phyloP scores from a whole-genome alignment of 1,140 invertebrate species.

The Oncopeltus fasciatus region DNA sequence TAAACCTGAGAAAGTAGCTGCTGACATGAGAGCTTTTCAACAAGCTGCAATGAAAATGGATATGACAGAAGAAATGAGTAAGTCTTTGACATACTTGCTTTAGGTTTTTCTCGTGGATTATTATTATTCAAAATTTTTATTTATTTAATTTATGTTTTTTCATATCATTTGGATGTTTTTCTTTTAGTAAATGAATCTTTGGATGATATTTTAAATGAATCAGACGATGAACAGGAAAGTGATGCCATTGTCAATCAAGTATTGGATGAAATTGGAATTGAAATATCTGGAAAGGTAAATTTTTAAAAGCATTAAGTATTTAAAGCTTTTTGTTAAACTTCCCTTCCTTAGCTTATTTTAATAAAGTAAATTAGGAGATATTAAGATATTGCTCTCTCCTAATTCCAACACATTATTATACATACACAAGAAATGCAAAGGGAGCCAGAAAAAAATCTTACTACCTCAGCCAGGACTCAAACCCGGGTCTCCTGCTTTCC shows the following conservation, averaged over 20 bases:
- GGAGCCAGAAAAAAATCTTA: too few relatives aligned
- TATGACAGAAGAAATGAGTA: constrained; percentile 91
- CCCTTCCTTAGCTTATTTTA: neutral
- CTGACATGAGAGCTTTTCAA: constrained; percentile 67
- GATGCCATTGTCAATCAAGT: constrained; percentile 76
- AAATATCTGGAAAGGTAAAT: constrained; percentile 73
- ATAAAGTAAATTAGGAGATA: neutral
- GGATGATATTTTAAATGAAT: constrained; percentile 77
- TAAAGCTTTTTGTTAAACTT: neutral
- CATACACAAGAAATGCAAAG: too few relatives aligned
- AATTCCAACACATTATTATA: too few relatives aligned
- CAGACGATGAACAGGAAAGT: constrained; percentile 78
- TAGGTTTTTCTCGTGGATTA: neutral
- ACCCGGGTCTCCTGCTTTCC: too few relatives aligned
- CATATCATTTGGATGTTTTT: too few relatives aligned
- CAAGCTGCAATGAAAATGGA: constrained; percentile 74
- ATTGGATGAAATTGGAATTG: constrained; percentile 90
- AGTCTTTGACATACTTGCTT: constrained; percentile 27
- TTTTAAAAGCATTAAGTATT: neutral
- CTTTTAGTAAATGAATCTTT: constrained; percentile 73
- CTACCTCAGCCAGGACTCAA: too few relatives aligned
- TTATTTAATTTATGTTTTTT: too few relatives aligned
- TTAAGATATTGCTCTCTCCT: neutral
- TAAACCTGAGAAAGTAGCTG: constrained; percentile 68
- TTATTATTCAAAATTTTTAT: neutral